Evolutionary conservation across 1,140 invertebrate genomes (phyloP), one percentile per base, ranked within the genome.

Genomic region (Bombus huntii): DNA sequence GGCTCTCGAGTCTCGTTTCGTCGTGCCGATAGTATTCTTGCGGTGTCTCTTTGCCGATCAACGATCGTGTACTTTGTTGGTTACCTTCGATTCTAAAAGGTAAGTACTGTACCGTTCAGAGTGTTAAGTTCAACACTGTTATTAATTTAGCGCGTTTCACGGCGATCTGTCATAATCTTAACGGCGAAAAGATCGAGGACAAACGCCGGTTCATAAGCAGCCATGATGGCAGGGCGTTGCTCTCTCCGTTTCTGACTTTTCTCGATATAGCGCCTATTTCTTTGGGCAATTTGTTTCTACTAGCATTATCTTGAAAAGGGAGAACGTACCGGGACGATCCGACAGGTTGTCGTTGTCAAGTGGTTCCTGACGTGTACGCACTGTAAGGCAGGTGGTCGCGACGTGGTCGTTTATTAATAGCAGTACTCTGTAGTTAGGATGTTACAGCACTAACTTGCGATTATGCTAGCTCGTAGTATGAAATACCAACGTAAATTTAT

Each of bases 201-300:
- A 81, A 87, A 87, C 74, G 87, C 89, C 89, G 89, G 89, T 83
- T 74, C n/a, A 28, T 47, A 44, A 75, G 71, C 92, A 87, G 93
- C 92, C 92, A 93, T 93, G 83, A 89, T 90, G 86, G 81, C 89
- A 90, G 92, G 92, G 91, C 92, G 92, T 93, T 93, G 91, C 92
- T 92, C 89, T 85, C 83, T 78, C 31, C 28, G 66, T 68, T 31
- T 78, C 83, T 39, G 47, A 74, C 34, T 57, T 59, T 42, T 59
- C 34, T 42, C 74, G 31, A 73, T 37, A 47, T 71, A 75, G 31
- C 25, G 8, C 37, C n/a, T 6, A 15, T 53, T 57, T 15, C 15
- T 34, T 47, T 13, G 2, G 6, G 39, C 10, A 28, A 15, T 66
- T 83, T 39, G 22, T 44, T 22, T 70, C 31, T 31, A 12, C 12